Evolutionary conservation across 2,113 vertebrate species (phyloP), one percentile per base, ranked within the genome.

Genomic region (Sebastes fasciatus): DNA sequence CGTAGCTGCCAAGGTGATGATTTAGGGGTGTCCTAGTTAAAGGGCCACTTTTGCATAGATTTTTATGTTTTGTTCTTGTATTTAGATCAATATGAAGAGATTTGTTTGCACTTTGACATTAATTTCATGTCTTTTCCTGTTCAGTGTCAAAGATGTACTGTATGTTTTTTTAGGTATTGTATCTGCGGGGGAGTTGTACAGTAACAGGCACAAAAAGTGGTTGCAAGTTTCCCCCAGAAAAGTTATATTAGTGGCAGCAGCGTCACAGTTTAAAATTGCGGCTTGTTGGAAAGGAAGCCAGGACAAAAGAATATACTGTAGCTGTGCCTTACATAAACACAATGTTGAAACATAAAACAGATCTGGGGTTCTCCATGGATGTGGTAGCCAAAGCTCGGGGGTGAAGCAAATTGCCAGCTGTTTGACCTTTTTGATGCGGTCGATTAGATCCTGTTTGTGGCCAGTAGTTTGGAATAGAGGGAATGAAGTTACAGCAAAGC

Each of bases 321-420:
- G 52, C 14, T 49, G 21, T 55, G 49, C 9, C 58, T 72, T 42
- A 49, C 46, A 48, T 74, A 74, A 74, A 78, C 48, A 21, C n/a
- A 57, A 40, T 2, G 23, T 61, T 49, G 60, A 73, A 82, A 83
- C 55, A 65, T 51, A 77, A 72, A 79, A 60, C 63, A 45, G 46
- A 67, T 65, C 66, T 5, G 49, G 7, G 7, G 12, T 74, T 82
- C 46, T 75, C n/a, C 19, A 23, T 2, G 6, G 60, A 74, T 65
- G 76, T 69, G 72, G 21, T 65, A 64, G 21, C 34, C 43, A 52
- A 67, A 88, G 76, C 61, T 64, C 10, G 3, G 42, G 23, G 60
- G 70, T 40, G 55, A 84, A 57, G 11, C 48, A 57, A n/a, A 69
- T 72, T 58, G 65, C 65, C 26, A 51, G 45, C 8, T 55, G 52